A percentile compares a stretch with the other conserved stretches of the same genome.
These are phyloP conservation scores for Zoanthus solanderi DNA, from an alignment of 92 coral and sea anemone genomes.

Conservation along the genomic window DNA sequence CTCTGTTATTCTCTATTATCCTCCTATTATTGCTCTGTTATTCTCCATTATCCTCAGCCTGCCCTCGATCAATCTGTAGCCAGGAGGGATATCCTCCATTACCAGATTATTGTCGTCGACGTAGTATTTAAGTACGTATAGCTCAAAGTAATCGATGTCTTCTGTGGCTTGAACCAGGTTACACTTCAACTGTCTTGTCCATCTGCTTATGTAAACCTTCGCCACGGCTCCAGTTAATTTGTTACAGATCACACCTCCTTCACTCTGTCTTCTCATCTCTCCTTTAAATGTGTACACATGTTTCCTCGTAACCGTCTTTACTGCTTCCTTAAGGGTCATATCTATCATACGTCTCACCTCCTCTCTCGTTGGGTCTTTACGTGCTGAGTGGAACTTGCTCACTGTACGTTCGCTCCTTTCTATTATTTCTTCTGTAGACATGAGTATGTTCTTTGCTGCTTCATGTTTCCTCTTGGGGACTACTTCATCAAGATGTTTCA, in stretches of 20 bases:
- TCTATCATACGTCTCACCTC: not conserved
- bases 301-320: not conserved
- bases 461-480: conserved; percentile 14
- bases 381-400: conserved; percentile 7
- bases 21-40: too few species aligned
- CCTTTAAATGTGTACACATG: conserved; percentile 1
- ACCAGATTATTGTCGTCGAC: too few species aligned
- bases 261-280: conserved; percentile 12
- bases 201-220: too few species aligned
- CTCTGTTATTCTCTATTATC: too few species aligned
- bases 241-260: not conserved
- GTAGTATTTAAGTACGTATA: too few species aligned
- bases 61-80: conserved; percentile 8
- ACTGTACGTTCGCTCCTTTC: not conserved
- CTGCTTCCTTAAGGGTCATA: conserved; percentile 16
- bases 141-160: too few species aligned
- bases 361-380: not conserved
- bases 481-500: not conserved
- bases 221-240: not conserved
- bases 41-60: not conserved
- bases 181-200: too few species aligned
- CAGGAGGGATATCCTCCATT: not conserved
- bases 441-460: not conserved
- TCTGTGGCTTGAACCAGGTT: too few species aligned
- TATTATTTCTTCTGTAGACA: not conserved